Conservation (phyloP, 2,113 vertebrate species). For the Ornithorhynchus anatinus region DNA sequence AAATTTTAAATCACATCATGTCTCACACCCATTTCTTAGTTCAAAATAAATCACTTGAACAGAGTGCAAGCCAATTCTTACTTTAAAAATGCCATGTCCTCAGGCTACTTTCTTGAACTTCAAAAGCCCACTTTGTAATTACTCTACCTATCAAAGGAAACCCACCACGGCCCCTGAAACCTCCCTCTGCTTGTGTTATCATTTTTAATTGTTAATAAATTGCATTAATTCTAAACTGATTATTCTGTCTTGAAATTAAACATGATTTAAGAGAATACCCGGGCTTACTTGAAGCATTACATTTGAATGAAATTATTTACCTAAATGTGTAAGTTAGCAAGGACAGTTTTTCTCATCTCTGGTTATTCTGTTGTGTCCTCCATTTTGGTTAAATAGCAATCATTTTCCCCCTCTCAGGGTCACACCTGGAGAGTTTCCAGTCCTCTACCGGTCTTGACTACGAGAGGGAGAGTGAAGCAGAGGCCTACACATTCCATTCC, state of each 20-base stretch:
- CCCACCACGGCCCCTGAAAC: constrained; percentile 85
- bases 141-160: constrained; percentile 90
- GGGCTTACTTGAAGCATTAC: too few species aligned
- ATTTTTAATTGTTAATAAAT: constrained; percentile 88
- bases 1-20: constrained; percentile 96
- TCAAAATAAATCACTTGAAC: constrained; percentile 94
- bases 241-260: constrained; percentile 69
- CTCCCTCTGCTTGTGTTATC: constrained; percentile 77
- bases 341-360: constrained; percentile 29
- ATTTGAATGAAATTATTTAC: constrained; percentile 60
- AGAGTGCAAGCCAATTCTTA: constrained; percentile 86
- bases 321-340: constrained; percentile 53
- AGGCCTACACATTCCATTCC: too few species aligned
- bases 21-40: constrained; percentile 85
- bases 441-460: too few species aligned
- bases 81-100: constrained; percentile 86
- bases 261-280: constrained; percentile 52
- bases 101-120: constrained; percentile 92
- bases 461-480: too few species aligned
- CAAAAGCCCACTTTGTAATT: constrained; percentile 87
- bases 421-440: too few species aligned
- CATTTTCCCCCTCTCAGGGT: too few species aligned
- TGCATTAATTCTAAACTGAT: constrained; percentile 72
- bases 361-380: constrained; percentile 18
- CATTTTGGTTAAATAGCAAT: constrained; percentile 37